Conservation (phyloP, 2,888 invertebrate genomes). For the Tromatobia lineatoria region DNA sequence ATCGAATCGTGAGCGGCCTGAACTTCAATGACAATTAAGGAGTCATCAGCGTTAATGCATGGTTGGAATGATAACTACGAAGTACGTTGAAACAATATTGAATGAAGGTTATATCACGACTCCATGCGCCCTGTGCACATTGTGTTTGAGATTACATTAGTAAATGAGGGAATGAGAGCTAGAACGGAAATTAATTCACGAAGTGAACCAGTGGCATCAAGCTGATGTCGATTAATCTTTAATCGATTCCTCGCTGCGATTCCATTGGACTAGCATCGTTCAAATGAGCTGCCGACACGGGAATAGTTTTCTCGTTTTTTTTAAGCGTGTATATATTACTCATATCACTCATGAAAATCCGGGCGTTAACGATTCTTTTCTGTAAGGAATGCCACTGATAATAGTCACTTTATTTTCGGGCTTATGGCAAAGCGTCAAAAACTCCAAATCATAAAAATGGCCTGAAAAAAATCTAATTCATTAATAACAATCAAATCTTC, state of each 20-base stretch:
- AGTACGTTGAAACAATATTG: conserved; percentile 3
- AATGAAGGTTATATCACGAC: background rate
- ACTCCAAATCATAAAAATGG: too few relatives aligned
- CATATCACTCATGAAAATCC: background rate
- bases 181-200: conserved; percentile 37
- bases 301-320: conserved; percentile 2
- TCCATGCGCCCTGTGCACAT: background rate
- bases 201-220: conserved; percentile 10
- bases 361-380: background rate
- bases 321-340: background rate
- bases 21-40: background rate
- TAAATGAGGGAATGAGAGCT: conserved; percentile 13
- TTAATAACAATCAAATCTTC: too few relatives aligned
- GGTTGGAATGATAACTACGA: background rate
- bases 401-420: too few relatives aligned
- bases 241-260: conserved; percentile 14
- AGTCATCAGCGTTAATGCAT: background rate
- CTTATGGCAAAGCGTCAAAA: too few relatives aligned
- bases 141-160: conserved; percentile 19
- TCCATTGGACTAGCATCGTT: background rate
- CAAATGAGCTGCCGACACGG: background rate
- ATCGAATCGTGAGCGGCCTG: background rate
- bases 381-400: too few relatives aligned
- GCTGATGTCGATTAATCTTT: conserved; percentile 25
- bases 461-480: too few relatives aligned